phyloP scores from a whole-genome alignment of 2,797 vertebrate species.

The Diplodus sargus region DNA sequence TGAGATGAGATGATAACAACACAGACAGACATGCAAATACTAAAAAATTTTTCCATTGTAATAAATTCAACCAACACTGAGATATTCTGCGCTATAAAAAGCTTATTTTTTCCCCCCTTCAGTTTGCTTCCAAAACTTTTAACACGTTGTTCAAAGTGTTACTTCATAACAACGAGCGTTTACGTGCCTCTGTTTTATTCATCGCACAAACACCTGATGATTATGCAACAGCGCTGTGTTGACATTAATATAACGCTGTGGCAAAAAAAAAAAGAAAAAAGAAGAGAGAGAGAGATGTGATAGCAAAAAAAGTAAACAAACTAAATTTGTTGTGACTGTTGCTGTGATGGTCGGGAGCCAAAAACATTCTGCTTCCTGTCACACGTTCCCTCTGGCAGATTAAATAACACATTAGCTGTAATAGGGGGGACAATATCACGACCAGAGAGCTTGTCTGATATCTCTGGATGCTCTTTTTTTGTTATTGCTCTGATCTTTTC shows the following conservation, averaged over 20 bases:
- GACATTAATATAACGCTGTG: slow-evolving; percentile 6
- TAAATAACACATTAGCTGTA: slow-evolving; percentile 22
- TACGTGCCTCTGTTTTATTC: slow-evolving; percentile 16
- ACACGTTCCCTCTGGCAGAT: not conserved
- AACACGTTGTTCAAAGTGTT: slow-evolving; percentile 13
- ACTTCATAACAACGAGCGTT: not conserved
- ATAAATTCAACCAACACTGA: not conserved
- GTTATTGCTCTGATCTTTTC: slow-evolving; percentile 5
- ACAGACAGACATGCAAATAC: not conserved
- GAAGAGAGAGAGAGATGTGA: not conserved
- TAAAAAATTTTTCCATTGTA: not conserved
- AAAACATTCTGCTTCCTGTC: slow-evolving; percentile 3
- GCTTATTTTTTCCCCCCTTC: not conserved
- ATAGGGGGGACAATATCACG: not conserved
- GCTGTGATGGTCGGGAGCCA: not conserved
- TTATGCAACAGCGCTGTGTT: slow-evolving; percentile 16
- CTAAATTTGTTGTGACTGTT: slow-evolving; percentile 11
- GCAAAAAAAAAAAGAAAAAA: not conserved
- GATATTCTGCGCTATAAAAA: not conserved
- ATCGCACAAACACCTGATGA: slow-evolving; percentile 18
- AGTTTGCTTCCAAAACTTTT: slow-evolving; percentile 2
- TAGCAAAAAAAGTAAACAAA: slow-evolving; percentile 14
- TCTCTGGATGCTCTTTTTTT: slow-evolving; percentile 15
- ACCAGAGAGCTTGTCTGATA: slow-evolving; percentile 2
- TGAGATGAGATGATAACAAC: too few relatives aligned